Evolutionary conservation across 2,888 invertebrate species (phyloP), one percentile per base, ranked within the genome.

Genomic region (Branchellion lobata): DNA sequence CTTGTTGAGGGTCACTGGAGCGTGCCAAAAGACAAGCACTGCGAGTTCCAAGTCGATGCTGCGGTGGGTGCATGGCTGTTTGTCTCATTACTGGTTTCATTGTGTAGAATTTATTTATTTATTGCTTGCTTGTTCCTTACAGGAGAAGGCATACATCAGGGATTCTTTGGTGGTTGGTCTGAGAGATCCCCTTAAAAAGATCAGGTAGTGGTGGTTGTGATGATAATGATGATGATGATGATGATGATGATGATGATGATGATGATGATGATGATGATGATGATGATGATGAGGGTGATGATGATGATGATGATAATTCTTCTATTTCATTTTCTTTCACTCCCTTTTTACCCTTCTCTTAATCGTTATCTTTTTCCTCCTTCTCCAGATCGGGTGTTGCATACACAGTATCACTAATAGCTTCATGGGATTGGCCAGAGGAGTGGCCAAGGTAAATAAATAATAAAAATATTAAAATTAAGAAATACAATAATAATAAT

Each of bases 1-100:
- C 92, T 92, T 86, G 91, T 92, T 1, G 91, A 92, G 84, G 89
- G 89, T 40, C 92, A 92, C 85, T 92, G 92, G 92, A 88, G 88
- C 77, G 87, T 88, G 11, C 86, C 89, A 65, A 88, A 90, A 5
- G 90, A 91, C 82, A 91, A 89, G 84, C 89, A 91, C 85, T 86
- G 88, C 40, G 86, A 88, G 21, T 91, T 91, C 1, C 91, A 91
- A 86, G 89, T 88, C 82, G 89, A 87, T 82, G 89, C 85, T 83
- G 88, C 82, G 72, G 88, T 88, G 83, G 83, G 84, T 81, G 53
- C 21, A 3, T 34, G 2, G 69, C 71, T 24, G 31, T 40, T 14
- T 53, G 11, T n/a, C 8, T 65, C n/a, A 65, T 65, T 65, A 8
- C 14, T 65, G n/a, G 8, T 27, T 65, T 65, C n/a, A 24, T 65